These are phyloP conservation scores for Salvelinus sp. DNA, from an alignment of 2,113 vertebrate species.

Conservation along the genomic window DNA sequence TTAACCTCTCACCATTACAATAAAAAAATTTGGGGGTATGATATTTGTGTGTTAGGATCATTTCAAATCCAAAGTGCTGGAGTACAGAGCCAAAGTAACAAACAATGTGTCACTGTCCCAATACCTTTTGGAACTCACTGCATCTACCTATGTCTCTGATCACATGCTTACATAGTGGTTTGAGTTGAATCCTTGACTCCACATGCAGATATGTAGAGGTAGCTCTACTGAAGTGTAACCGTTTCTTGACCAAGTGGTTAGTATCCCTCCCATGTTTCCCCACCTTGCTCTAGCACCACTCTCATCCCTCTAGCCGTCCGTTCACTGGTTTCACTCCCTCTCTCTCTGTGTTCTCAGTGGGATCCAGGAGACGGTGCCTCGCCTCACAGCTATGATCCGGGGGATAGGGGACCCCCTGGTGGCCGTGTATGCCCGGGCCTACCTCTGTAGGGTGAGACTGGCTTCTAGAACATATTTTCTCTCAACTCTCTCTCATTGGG, in stretches of 20 bases:
- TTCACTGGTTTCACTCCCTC: neutral
- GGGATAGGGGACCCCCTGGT: conserved; percentile 96
- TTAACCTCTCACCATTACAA: no score
- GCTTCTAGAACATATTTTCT: neutral
- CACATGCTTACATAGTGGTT: neutral
- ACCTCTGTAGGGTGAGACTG: conserved; percentile 89
- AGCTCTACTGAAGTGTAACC: conserved; percentile 95
- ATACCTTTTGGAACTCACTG: neutral
- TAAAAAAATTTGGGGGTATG: no score
- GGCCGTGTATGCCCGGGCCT: conserved; percentile 92
- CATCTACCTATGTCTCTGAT: neutral
- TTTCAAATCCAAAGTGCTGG: no score
- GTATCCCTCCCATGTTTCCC: conserved; percentile 37
- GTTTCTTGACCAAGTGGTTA: conserved; percentile 89
- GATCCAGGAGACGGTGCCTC: conserved; percentile 89
- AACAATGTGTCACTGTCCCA: no score
- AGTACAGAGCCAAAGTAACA: no score
- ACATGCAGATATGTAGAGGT: conserved; percentile 90
- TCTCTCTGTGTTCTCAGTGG: conserved; percentile 74
- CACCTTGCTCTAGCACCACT: neutral
- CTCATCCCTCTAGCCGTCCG: neutral
- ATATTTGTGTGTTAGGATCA: no score
- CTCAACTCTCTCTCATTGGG: neutral
- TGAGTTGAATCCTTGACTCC: conserved; percentile 68
- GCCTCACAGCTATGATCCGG: conserved; percentile 89